Evolutionary conservation across 1,140 invertebrate genomes (phyloP).

Genomic region (Neuroterus valhalla): DNA sequence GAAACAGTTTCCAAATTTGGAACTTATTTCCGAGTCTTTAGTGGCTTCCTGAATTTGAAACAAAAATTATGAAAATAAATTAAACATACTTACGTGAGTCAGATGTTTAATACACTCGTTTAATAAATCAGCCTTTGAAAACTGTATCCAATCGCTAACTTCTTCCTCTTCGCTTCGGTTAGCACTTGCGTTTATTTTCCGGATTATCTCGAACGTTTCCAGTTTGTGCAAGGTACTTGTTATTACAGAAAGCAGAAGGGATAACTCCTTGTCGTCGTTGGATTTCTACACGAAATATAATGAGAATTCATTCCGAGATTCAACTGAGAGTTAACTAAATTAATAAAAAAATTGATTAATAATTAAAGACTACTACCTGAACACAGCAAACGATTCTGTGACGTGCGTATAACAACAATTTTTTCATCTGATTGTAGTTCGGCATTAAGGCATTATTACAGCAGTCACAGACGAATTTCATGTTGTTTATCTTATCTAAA

Average conservation of each 20-base stretch:
- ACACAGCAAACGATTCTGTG: constrained; percentile 54
- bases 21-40: too few species aligned
- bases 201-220: constrained; percentile 65
- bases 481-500: constrained; percentile 63
- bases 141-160: constrained; percentile 63
- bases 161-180: constrained; percentile 35
- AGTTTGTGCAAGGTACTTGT: constrained; percentile 59
- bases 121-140: constrained; percentile 61
- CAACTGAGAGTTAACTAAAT: constrained; percentile 17
- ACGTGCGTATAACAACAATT: constrained; percentile 60
- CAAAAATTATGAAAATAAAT: constrained; percentile 6
- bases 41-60: too few species aligned
- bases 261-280: constrained; percentile 32
- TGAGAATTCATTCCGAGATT: too few species aligned
- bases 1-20: too few species aligned
- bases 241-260: constrained; percentile 47
- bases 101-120: constrained; percentile 60
- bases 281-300: constrained; percentile 20
- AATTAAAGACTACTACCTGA: constrained; percentile 44
- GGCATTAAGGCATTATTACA: constrained; percentile 64
- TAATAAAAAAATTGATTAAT: constrained; percentile 36
- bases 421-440: constrained; percentile 58
- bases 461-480: constrained; percentile 66
- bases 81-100: constrained; percentile 52
- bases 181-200: constrained; percentile 31